Evolutionary conservation across 2,888 invertebrate genomes (phyloP), one percentile per base, ranked within the genome.

Genomic region (Ptycholaimellus sp.): DNA sequence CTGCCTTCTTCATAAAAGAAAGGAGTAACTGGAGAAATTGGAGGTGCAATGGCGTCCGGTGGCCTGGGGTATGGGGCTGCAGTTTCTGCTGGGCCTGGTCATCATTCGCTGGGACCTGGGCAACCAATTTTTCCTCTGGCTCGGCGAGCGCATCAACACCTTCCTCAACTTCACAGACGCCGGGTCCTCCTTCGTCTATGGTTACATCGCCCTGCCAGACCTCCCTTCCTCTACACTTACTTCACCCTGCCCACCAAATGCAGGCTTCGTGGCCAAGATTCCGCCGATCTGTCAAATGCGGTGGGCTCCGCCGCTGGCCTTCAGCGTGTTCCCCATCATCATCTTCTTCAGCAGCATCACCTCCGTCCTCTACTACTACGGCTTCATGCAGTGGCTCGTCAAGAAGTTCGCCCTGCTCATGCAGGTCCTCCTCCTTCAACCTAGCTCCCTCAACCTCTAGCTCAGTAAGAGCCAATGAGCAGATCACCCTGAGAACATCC

Each of bases 311-410:
- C n/a, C n/a, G n/a, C n/a, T n/a, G n/a, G n/a, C n/a, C n/a, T n/a
- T n/a, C n/a, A n/a, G n/a, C n/a, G n/a, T n/a, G n/a, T n/a, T n/a
- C n/a, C n/a, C n/a, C n/a, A n/a, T 82, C 13, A 76, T 87, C 36
- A 80, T 78, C 63, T 87, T 85, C 70, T 76, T 90, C 60, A 77
- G 81, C 53, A 80, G 83, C 63, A 64, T 76, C 45, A 76, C 83
- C 21, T 78, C 80, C 49, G 70, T 87, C 1, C 60, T 87, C 21
- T 83, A 81, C 63, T 80, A 76, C 62, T 67, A 73, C 59, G 85
- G 83, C 1, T 69, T 72, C 0, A 74, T 90, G 71, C 85, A 85
- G 61, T 74, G 72, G 68, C 61, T 82, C 40, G 74, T 85, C 22
- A 52, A 42, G 30, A 38, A 38, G 35, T 48, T 57, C 31, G 57